phyloP scores from a whole-genome alignment of 1,140 invertebrate species.

The Cydia splendana region DNA sequence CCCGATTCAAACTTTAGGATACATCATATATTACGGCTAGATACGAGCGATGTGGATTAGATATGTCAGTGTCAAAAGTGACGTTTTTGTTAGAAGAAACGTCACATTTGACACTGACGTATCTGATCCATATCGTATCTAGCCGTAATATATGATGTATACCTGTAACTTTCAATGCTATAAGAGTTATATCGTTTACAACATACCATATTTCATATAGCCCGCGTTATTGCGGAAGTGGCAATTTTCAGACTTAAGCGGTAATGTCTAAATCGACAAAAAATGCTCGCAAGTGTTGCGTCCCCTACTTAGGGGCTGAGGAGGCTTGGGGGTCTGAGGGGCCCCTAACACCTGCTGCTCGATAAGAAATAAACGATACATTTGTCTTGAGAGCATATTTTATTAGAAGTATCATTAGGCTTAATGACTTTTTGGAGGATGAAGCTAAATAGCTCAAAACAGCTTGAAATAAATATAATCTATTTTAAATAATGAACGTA shows the following conservation, averaged over 20 bases:
- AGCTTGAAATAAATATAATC: too few relatives aligned
- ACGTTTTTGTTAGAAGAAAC: too few relatives aligned
- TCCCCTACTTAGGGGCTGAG: slow-evolving; percentile 41
- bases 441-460: too few relatives aligned
- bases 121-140: too few relatives aligned
- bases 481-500: too few relatives aligned
- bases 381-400: slow-evolving; percentile 24
- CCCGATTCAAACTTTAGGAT: too few relatives aligned
- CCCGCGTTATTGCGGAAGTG: slow-evolving; percentile 26
- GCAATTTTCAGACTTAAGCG: slow-evolving; percentile 37
- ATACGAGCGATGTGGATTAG: too few relatives aligned
- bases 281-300: slow-evolving; percentile 44
- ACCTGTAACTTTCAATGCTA: neutral
- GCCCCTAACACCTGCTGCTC: slow-evolving; percentile 29
- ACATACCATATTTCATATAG: slow-evolving; percentile 18
- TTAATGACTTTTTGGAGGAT: too few relatives aligned
- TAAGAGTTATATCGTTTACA: slow-evolving; percentile 8
- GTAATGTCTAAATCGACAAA: slow-evolving; percentile 59
- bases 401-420: slow-evolving; percentile 17
- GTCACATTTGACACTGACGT: too few relatives aligned
- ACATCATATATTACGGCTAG: too few relatives aligned
- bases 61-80: too few relatives aligned
- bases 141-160: too few relatives aligned
- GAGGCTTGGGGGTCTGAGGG: slow-evolving; percentile 42
- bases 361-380: slow-evolving; percentile 19